Evolutionary conservation across 2,113 vertebrate genomes (phyloP).

Genomic region (Petroica traversi): DNA sequence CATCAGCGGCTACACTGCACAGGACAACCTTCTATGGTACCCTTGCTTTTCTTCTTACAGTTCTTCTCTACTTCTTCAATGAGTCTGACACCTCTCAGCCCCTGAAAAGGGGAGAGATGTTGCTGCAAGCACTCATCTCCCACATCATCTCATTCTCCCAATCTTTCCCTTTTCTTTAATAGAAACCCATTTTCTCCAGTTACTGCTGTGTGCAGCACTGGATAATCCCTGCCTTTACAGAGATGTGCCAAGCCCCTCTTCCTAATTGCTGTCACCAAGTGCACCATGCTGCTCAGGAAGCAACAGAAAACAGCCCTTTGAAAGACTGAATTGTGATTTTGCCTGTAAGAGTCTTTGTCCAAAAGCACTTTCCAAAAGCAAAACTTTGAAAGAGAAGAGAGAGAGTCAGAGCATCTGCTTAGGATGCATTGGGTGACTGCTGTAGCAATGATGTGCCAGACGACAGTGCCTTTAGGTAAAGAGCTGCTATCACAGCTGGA

Average conservation of each 20-base stretch:
- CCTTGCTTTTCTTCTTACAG: background rate
- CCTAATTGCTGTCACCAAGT: background rate
- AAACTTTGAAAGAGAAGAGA: background rate
- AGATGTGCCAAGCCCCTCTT: background rate
- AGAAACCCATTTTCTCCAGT: background rate
- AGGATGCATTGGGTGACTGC: background rate
- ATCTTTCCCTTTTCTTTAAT: background rate
- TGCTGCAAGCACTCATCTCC: background rate
- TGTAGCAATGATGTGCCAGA: background rate
- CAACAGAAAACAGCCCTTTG: background rate
- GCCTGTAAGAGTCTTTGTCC: rapidly evolving
- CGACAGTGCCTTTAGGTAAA: background rate
- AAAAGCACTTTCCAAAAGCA: background rate
- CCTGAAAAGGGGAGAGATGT: background rate
- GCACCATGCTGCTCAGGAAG: background rate
- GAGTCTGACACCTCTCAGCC: background rate
- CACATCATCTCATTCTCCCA: background rate
- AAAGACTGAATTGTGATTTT: background rate
- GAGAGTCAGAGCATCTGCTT: background rate
- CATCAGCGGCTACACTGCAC: background rate
- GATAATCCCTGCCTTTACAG: background rate
- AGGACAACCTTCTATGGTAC: background rate
- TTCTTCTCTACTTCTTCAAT: background rate
- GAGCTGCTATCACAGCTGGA: background rate
- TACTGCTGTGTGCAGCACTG: background rate